phyloP scores from a whole-genome alignment of 2,797 vertebrate species.

The Glossophaga mutica region DNA sequence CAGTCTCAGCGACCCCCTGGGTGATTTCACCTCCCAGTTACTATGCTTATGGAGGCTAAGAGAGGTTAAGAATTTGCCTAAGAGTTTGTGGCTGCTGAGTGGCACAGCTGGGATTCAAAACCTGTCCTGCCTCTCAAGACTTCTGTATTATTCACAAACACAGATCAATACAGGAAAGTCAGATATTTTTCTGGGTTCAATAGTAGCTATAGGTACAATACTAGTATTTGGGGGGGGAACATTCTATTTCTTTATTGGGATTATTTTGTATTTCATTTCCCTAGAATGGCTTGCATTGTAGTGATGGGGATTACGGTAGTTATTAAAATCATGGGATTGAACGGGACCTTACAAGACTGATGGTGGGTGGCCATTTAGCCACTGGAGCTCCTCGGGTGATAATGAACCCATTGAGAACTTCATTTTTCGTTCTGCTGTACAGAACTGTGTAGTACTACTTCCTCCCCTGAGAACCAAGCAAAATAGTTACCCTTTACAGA shows the following conservation, averaged over 20 bases:
- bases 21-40: neutral
- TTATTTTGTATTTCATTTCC: neutral
- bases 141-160: neutral
- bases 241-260: neutral
- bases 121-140: neutral
- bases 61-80: neutral
- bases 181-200: neutral
- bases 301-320: neutral
- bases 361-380: neutral
- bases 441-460: neutral
- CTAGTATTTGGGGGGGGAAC: neutral
- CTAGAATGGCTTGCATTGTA: neutral
- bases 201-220: neutral
- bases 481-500: neutral
- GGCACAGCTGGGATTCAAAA: neutral
- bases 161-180: neutral
- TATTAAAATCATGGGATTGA: neutral
- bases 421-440: neutral
- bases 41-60: neutral
- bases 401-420: neutral
- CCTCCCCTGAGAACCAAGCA: neutral
- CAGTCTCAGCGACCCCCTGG: neutral
- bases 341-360: neutral
- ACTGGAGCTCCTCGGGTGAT: neutral
- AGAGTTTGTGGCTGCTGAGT: neutral